Base-by-base conservation (phyloP, 37 sponge, comb jelly and placozoan species). In the Ephydatia muelleri region DNA sequence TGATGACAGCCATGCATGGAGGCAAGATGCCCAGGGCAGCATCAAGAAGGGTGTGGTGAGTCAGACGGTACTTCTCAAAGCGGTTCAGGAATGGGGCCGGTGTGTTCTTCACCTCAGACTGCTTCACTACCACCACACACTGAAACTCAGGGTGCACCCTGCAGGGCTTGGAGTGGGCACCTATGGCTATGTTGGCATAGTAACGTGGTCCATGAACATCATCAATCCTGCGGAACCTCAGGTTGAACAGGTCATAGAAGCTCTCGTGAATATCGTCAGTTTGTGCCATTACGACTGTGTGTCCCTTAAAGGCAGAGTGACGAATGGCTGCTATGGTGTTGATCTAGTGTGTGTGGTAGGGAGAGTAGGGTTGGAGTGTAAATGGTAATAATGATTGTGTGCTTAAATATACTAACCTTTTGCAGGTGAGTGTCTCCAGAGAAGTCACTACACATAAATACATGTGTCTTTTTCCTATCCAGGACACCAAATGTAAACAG, bases 161-260 rank as follows among this genome's bases (percentile, higher is more conserved):
- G 73, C 91, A 93, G 0, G 91, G 96, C 68, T 93, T 96, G 85
- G 78, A 74, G 83, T 96, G 91, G 43, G 93, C 86, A 0, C 96
- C 96, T 72, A 96, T 96, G 68, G 96, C 93, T 81, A 96, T 93
- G 82, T 96, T 96, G 70, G 96, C 87, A 67, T 88, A 96, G 86
- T 83, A 96, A 6, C 91, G 79, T 3, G 82, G 82, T 47, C 93
- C 93, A 21, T 77, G 27, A 21, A 78, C 78, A 38, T 89, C 86
- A 80, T 93, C 94, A 72, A 96, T 96, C 68, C 88, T 77, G n/a
- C 89, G 82, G 80, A 93, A 96, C 16, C 91, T 83, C 65, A 89
- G 84, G 49, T 96, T 96, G 82, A 96, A 96, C 65, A 96, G 89
- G 69, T 96, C 97, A 75, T 96, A 96, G 88, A 96, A 96, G 79